These are phyloP conservation scores for Odontomyia ornata DNA, from an alignment of 2,888 invertebrate species.

Conservation along the genomic window DNA sequence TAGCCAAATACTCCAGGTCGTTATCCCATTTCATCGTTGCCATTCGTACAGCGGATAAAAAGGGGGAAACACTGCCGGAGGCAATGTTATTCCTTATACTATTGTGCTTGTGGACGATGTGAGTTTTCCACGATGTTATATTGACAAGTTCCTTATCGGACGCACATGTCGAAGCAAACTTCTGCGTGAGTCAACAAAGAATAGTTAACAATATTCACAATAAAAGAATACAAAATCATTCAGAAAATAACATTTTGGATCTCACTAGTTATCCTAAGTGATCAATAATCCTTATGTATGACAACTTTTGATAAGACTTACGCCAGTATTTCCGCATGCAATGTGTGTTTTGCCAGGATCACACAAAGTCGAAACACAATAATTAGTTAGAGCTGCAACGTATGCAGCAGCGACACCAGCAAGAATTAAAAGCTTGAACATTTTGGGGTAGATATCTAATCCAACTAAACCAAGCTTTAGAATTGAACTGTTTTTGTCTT, in stretches of 20 bases:
- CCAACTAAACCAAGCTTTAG: neutral
- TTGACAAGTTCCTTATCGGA: neutral
- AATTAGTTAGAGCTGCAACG: slow-evolving; percentile 15
- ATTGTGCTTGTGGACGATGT: slow-evolving; percentile 20
- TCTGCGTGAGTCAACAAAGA: neutral
- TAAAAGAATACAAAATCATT: too few relatives aligned
- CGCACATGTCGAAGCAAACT: slow-evolving; percentile 20
- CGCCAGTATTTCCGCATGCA: slow-evolving; percentile 19
- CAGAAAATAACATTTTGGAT: too few relatives aligned
- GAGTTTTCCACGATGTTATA: neutral
- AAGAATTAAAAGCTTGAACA: slow-evolving; percentile 15
- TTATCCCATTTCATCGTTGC: slow-evolving; percentile 40
- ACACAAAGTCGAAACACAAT: neutral
- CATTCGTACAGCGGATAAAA: slow-evolving; percentile 18
- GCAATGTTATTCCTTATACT: slow-evolving; percentile 8
- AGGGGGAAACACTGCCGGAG: neutral
- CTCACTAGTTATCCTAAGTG: too few relatives aligned
- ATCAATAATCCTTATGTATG: too few relatives aligned
- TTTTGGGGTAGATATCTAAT: neutral
- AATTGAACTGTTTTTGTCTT: neutral
- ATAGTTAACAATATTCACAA: too few relatives aligned
- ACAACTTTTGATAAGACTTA: neutral
- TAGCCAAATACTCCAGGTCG: slow-evolving; percentile 37
- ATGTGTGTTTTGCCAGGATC: neutral
- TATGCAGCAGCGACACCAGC: neutral